phyloP scores from a whole-genome alignment of 2,888 invertebrate genomes.

The Cantharis flavilabris region DNA sequence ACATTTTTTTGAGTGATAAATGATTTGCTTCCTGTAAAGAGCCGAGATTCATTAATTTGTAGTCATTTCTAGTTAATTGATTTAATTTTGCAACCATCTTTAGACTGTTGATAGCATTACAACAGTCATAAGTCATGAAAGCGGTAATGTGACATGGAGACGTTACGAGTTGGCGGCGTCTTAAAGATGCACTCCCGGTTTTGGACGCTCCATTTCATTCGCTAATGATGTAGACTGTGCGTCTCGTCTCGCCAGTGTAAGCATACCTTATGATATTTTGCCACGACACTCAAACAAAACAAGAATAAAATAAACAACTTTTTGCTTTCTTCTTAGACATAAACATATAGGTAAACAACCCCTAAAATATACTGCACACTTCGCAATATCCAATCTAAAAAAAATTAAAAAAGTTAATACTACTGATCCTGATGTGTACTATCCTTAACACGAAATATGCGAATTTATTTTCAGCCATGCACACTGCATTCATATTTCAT shows the following conservation, averaged over 20 bases:
- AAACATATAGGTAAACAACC: background rate
- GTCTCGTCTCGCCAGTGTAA: slow-evolving; percentile 42
- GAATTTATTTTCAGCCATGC: background rate
- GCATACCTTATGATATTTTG: slow-evolving; percentile 26
- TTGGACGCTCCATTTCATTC: slow-evolving; percentile 49
- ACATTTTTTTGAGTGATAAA: background rate
- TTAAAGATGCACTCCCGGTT: slow-evolving; percentile 38
- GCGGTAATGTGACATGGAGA: slow-evolving; percentile 33
- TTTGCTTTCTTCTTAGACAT: background rate
- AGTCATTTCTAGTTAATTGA: slow-evolving; percentile 31
- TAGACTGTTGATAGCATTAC: slow-evolving; percentile 34
- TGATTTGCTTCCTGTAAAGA: slow-evolving; percentile 21
- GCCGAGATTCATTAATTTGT: slow-evolving; percentile 4
- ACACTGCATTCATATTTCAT: background rate
- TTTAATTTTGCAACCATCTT: slow-evolving; percentile 32
- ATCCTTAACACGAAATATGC: too few relatives aligned
- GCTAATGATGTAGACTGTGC: slow-evolving; percentile 52
- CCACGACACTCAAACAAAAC: background rate
- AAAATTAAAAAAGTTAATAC: background rate
- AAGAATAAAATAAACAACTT: background rate
- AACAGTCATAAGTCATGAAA: slow-evolving; percentile 33
- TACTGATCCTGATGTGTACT: background rate
- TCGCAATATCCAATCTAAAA: too few relatives aligned
- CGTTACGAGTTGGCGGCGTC: slow-evolving; percentile 38
- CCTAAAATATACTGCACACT: background rate